These are phyloP conservation scores for Pharmacophagus antenor DNA, from an alignment of 2,888 invertebrate species.

Conservation along the genomic window DNA sequence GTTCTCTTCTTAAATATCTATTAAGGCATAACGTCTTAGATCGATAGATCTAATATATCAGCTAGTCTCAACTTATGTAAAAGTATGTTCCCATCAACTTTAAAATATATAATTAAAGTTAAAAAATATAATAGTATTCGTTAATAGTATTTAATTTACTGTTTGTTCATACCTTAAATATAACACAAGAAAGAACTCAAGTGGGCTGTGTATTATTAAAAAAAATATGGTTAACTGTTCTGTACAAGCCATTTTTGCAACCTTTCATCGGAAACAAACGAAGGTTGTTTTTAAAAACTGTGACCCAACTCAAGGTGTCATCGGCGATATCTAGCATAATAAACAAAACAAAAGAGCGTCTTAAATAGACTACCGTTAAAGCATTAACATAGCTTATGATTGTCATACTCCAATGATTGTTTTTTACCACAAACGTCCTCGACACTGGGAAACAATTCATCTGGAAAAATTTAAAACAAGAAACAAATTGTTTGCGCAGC, in stretches of 20 bases:
- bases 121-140: not conserved
- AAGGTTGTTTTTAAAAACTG: constrained; percentile 4
- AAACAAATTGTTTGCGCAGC: not conserved
- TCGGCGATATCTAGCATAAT: constrained; percentile 2
- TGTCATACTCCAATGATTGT: constrained; percentile 8
- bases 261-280: constrained; percentile 9
- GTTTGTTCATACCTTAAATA: not conserved
- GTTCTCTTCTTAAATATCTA: too few species aligned
- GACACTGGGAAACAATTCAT: constrained; percentile 1
- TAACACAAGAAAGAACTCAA: not conserved
- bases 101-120: not conserved
- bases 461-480: not conserved
- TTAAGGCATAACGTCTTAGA: too few species aligned
- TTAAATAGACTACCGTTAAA: not conserved
- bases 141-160: too few species aligned
- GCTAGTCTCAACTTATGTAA: not conserved
- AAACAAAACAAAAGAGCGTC: constrained; percentile 11
- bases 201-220: not conserved
- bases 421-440: constrained; percentile 6
- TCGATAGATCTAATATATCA: not conserved
- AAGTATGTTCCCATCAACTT: not conserved
- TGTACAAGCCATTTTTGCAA: not conserved
- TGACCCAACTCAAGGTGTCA: constrained; percentile 13
- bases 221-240: not conserved
- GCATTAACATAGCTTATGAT: constrained; percentile 4